Conservation (phyloP, 2,888 invertebrate genomes). For the Cerastis leucographa region DNA sequence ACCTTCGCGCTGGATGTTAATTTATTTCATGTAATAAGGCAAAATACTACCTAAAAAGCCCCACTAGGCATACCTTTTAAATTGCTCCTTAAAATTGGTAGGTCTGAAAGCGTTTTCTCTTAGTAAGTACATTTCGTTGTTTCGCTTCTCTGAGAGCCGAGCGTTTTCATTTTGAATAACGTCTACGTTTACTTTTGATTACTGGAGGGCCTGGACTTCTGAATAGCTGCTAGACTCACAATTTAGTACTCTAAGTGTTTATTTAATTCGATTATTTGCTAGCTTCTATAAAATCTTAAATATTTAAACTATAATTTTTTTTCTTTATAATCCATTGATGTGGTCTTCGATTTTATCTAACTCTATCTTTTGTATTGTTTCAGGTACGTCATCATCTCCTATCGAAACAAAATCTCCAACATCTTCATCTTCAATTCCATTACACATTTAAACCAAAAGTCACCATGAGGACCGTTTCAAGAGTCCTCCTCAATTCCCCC, state of each 20-base stretch:
- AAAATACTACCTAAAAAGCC: slow-evolving; percentile 67
- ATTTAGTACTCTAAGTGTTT: slow-evolving; percentile 26
- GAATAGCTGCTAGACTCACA: slow-evolving; percentile 37
- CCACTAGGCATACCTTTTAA: slow-evolving; percentile 68
- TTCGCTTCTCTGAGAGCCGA: slow-evolving; percentile 60
- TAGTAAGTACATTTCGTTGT: slow-evolving; percentile 67
- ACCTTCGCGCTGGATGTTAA: slow-evolving; percentile 75
- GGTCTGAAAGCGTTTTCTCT: slow-evolving; percentile 63
- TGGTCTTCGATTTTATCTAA: slow-evolving; percentile 7
- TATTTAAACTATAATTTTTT: not conserved
- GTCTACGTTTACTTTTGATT: slow-evolving; percentile 64
- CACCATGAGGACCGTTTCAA: slow-evolving; percentile 34
- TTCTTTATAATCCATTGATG: not conserved
- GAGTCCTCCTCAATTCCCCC: slow-evolving; percentile 42
- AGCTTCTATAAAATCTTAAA: not conserved
- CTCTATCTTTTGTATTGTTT: slow-evolving; percentile 65
- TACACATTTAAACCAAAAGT: slow-evolving; percentile 40
- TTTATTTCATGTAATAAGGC: slow-evolving; percentile 76
- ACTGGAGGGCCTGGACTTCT: slow-evolving; percentile 42
- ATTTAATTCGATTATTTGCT: slow-evolving; percentile 26
- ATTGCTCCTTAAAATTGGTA: slow-evolving; percentile 65
- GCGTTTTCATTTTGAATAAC: slow-evolving; percentile 57
- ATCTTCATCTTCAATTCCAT: slow-evolving; percentile 14
- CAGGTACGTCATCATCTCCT: slow-evolving; percentile 70
- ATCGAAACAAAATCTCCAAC: not conserved